These are phyloP conservation scores for Plotosus lineatus DNA, from an alignment of 2,113 vertebrate species.

Conservation along the genomic window DNA sequence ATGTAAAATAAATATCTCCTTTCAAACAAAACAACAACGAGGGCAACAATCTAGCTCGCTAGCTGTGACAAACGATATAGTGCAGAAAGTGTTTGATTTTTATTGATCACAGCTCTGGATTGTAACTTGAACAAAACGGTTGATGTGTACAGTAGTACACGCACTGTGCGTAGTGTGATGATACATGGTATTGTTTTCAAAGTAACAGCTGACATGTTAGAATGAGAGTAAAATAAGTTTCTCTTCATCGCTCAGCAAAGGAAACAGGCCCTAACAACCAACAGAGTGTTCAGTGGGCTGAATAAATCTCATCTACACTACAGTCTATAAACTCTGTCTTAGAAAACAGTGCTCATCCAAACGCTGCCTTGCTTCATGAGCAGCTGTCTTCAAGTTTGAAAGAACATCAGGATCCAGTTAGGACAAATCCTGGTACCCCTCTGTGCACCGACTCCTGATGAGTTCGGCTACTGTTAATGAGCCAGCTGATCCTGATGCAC, in stretches of 20 bases:
- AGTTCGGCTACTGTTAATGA: conserved; percentile 18
- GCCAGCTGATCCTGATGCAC: conserved; percentile 25
- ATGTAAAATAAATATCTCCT: no score
- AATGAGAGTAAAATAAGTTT: background rate
- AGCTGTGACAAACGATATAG: no score
- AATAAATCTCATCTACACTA: background rate
- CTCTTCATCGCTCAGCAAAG: background rate
- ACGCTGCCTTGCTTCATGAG: background rate
- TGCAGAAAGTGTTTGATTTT: no score
- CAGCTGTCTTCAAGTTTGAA: conserved; percentile 14
- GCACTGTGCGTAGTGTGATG: background rate
- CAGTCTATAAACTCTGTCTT: background rate
- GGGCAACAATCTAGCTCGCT: no score
- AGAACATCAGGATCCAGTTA: background rate
- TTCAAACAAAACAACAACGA: no score
- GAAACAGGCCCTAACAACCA: background rate
- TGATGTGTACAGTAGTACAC: background rate
- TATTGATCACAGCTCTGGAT: no score
- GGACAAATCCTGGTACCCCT: background rate
- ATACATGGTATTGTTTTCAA: background rate
- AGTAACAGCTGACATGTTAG: background rate
- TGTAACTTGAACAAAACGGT: background rate
- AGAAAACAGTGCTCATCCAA: background rate
- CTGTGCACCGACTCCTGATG: background rate
- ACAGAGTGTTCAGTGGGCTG: background rate